phyloP scores from a whole-genome alignment of 2,113 vertebrate species.

The Aegotheles bennettii region DNA sequence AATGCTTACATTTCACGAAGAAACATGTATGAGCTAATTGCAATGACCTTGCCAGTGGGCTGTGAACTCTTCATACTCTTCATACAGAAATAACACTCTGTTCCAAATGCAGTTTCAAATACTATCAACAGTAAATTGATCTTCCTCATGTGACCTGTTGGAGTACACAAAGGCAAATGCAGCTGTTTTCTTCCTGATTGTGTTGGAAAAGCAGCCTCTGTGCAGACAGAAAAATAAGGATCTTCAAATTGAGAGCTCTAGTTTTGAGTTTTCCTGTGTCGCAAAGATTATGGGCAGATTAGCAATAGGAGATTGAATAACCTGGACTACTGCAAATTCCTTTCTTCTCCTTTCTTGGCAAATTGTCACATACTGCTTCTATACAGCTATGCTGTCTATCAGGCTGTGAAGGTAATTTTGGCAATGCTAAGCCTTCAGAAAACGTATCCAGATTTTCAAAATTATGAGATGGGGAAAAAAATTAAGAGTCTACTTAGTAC shows the following conservation, averaged over 20 bases:
- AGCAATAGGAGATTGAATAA: not conserved
- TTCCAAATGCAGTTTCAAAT: not conserved
- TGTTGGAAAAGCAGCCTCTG: not conserved
- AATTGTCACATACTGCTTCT: not conserved
- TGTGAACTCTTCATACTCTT: slow-evolving; percentile 1
- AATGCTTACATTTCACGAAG: not conserved
- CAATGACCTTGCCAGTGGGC: slow-evolving; percentile 40
- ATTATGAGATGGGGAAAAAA: not conserved
- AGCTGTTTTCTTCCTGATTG: not conserved
- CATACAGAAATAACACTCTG: slow-evolving; percentile 7
- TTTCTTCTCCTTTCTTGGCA: not conserved
- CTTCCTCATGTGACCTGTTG: not conserved
- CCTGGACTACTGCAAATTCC: not conserved
- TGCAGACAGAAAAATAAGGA: not conserved
- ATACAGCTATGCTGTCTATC: not conserved
- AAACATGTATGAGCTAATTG: not conserved
- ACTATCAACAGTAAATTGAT: slow-evolving; percentile 8
- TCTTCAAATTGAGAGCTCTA: not conserved
- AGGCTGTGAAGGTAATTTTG: not conserved
- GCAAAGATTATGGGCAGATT: not conserved
- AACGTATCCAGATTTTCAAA: not conserved
- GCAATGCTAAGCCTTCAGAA: not conserved
- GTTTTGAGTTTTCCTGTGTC: not conserved
- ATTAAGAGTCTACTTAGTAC: not conserved
- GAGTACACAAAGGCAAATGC: not conserved